phyloP scores from a whole-genome alignment of 2,888 invertebrate genomes.

The Amphimallon solstitiale region DNA sequence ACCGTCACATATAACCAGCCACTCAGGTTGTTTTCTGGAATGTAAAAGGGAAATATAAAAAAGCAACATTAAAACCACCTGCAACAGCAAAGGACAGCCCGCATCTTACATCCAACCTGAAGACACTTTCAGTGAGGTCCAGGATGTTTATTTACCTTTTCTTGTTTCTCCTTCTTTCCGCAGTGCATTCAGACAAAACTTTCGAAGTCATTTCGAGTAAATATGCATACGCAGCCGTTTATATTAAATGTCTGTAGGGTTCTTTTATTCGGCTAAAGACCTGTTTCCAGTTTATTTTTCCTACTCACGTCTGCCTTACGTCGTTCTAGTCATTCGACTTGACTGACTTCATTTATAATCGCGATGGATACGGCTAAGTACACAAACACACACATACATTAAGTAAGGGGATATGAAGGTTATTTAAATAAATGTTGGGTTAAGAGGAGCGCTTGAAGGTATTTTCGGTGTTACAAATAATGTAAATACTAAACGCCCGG shows the following conservation, averaged over 20 bases:
- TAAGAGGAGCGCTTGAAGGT: slow-evolving; percentile 25
- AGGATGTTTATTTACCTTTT: slow-evolving; percentile 20
- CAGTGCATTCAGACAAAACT: slow-evolving; percentile 12
- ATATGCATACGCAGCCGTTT: slow-evolving; percentile 1
- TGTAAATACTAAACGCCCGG: slow-evolving; percentile 12
- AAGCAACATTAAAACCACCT: slow-evolving; percentile 21
- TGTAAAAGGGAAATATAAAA: slow-evolving; percentile 25
- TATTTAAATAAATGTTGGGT: slow-evolving; percentile 29
- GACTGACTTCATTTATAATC: slow-evolving; percentile 26
- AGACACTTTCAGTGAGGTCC: slow-evolving; percentile 11
- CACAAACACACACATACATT: slow-evolving; percentile 12
- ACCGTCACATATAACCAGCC: slow-evolving; percentile 9
- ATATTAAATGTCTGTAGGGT: background rate
- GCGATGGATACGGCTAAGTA: slow-evolving; percentile 13
- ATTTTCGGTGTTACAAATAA: slow-evolving; percentile 21
- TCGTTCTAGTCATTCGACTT: slow-evolving; percentile 27
- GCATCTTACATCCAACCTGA: background rate
- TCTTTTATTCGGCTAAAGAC: slow-evolving; percentile 27
- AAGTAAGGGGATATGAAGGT: slow-evolving; percentile 29
- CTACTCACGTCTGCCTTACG: slow-evolving; percentile 25
- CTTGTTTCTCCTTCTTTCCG: slow-evolving; percentile 1
- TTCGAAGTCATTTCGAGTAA: background rate
- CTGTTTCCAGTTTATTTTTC: slow-evolving; percentile 32
- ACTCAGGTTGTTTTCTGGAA: slow-evolving; percentile 1
- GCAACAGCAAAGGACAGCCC: too few relatives aligned